These are phyloP conservation scores for Hiodon alosoides DNA, from an alignment of 2,113 vertebrate genomes.

Conservation along the genomic window DNA sequence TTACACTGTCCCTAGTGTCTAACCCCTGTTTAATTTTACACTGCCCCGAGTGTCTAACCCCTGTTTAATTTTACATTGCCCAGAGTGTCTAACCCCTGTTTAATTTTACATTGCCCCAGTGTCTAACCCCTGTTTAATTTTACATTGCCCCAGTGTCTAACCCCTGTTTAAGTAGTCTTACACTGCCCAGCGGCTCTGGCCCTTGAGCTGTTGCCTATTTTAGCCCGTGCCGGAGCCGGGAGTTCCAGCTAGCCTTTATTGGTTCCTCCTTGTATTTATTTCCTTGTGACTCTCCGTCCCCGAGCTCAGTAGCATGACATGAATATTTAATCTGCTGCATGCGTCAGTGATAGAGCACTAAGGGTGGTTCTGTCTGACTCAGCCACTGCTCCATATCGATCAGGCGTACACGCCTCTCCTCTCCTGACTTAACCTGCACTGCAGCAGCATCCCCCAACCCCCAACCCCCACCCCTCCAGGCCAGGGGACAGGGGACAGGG, in stretches of 20 bases:
- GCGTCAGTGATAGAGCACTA: slow-evolving; percentile 41
- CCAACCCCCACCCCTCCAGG: too few species aligned
- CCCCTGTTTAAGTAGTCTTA: too few species aligned
- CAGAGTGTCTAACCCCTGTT: too few species aligned
- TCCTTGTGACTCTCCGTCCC: not conserved
- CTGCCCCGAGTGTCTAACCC: too few species aligned
- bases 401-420: not conserved
- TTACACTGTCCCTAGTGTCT: too few species aligned
- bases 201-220: not conserved
- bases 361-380: slow-evolving; percentile 1
- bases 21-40: too few species aligned
- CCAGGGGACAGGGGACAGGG: too few species aligned
- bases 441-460: not conserved
- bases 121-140: too few species aligned
- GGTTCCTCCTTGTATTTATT: not conserved
- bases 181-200: not conserved
- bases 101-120: too few species aligned
- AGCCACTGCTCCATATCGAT: slow-evolving; percentile 12
- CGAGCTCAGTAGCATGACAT: not conserved
- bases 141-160: too few species aligned
- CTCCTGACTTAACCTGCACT: slow-evolving; percentile 1
- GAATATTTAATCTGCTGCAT: slow-evolving; percentile 29
- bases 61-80: too few species aligned
- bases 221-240: not conserved
- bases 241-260: not conserved